These are phyloP conservation scores for Dolichoris vasculosae DNA, from an alignment of 1,140 invertebrate species.

Conservation along the genomic window DNA sequence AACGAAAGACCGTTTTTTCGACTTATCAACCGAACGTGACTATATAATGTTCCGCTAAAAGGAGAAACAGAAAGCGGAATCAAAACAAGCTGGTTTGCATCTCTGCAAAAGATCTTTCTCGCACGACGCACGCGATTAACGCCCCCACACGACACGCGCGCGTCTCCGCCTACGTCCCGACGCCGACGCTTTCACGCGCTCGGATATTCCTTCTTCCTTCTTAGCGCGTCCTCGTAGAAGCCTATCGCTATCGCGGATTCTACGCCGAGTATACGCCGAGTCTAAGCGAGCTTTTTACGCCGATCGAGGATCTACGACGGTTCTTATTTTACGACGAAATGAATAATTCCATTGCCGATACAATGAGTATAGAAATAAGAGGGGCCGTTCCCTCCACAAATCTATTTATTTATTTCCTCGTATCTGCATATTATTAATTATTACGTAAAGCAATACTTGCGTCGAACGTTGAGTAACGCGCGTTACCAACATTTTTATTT, in stretches of 20 bases:
- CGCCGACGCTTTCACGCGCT: neutral
- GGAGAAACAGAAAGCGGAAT: neutral
- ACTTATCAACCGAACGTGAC: neutral
- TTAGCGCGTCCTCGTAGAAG: neutral
- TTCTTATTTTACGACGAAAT: no score
- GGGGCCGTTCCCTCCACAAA: no score
- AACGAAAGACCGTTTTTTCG: neutral
- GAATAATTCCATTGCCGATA: no score
- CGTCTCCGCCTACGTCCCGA: neutral
- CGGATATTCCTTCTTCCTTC: neutral
- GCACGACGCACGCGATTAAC: neutral
- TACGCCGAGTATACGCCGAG: no score
- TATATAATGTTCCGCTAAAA: neutral
- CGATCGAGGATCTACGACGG: no score
- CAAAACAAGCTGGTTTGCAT: neutral
- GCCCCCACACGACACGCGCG: conserved; percentile 10
- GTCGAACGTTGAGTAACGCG: neutral
- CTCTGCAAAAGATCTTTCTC: conserved; percentile 3
- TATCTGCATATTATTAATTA: no score
- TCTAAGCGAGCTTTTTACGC: no score
- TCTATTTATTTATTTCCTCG: no score
- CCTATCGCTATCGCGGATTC: neutral
- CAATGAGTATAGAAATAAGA: no score
- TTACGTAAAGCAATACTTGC: no score
- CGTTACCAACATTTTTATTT: neutral